Evolutionary conservation across 2,888 invertebrate genomes (phyloP).

Genomic region (Caenorhabditis afra): DNA sequence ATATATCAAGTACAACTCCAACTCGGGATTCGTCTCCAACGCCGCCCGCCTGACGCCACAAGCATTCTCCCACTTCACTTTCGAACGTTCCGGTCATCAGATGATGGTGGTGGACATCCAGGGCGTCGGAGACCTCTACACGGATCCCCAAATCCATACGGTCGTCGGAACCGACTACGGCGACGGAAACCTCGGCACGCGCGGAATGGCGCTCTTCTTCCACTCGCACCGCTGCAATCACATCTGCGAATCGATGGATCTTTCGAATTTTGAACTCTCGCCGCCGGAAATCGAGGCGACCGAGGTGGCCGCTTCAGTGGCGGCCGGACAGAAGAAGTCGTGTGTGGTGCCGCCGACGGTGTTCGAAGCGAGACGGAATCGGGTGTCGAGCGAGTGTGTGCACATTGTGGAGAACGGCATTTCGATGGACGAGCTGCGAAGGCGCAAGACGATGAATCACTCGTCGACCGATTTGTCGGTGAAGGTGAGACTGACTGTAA

Average conservation of each 20-base stretch:
- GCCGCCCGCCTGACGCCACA: constrained; percentile 83
- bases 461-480: constrained; percentile 41
- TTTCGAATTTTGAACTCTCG: constrained; percentile 83
- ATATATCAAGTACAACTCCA: constrained; percentile 84
- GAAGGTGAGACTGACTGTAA: constrained; percentile 20
- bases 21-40: constrained; percentile 84
- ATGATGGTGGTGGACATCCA: constrained; percentile 84
- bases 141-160: constrained; percentile 84
- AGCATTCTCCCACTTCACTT: constrained; percentile 84
- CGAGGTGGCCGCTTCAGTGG: constrained; percentile 16
- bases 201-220: constrained; percentile 84
- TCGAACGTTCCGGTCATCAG: constrained; percentile 84
- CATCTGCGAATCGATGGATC: constrained; percentile 83
- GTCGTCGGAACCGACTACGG: constrained; percentile 83
- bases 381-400: constrained; percentile 44
- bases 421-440: constrained; percentile 56
- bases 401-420: constrained; percentile 52
- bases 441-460: constrained; percentile 40
- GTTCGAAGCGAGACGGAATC: constrained; percentile 33
- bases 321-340: constrained; percentile 42
- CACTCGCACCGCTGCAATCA: constrained; percentile 84
- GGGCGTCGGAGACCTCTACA: constrained; percentile 84
- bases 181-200: constrained; percentile 84
- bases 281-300: constrained; percentile 53
- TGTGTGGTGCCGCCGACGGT: constrained; percentile 38